Conservation (phyloP, 30 jellyfish, hydroid and myxozoan genomes). For the Cassiopea andromeda region DNA sequence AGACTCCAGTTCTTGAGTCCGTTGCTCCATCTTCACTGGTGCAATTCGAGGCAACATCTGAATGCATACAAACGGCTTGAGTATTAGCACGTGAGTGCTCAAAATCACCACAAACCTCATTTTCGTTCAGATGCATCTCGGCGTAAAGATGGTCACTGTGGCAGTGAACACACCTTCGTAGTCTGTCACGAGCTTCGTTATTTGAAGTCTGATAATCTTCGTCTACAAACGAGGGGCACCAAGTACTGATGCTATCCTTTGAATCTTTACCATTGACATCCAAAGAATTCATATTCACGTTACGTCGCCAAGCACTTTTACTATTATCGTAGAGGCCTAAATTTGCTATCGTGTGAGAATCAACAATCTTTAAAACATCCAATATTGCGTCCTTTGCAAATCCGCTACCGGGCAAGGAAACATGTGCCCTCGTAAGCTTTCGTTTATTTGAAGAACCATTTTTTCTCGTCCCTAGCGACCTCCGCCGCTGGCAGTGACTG, state of each 20-base stretch:
- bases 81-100: not conserved
- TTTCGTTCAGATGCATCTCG: not conserved
- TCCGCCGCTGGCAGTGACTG: not conserved
- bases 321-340: conserved; percentile 48
- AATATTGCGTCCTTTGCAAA: conserved; percentile 66
- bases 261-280: conserved; percentile 15
- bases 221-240: not conserved
- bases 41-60: not conserved
- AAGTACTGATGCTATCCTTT: not conserved
- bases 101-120: conserved; percentile 4
- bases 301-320: conserved; percentile 35
- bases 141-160: not conserved
- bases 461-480: conserved; percentile 11
- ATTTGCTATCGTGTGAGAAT: conserved; percentile 56
- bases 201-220: not conserved
- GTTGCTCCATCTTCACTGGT: not conserved
- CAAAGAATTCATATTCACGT: conserved; percentile 24
- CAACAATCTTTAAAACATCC: conserved; percentile 53
- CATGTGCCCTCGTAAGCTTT: not conserved
- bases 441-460: not conserved
- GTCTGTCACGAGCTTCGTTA: not conserved
- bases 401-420: conserved; percentile 15
- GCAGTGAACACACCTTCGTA: not conserved
- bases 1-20: conserved; percentile 3
- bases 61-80: not conserved